Percentiles rank a stretch among this genome's conserved stretches.
Conservation (phyloP, 2,113 vertebrate species). For the Oxygymnocypris stewartii region DNA sequence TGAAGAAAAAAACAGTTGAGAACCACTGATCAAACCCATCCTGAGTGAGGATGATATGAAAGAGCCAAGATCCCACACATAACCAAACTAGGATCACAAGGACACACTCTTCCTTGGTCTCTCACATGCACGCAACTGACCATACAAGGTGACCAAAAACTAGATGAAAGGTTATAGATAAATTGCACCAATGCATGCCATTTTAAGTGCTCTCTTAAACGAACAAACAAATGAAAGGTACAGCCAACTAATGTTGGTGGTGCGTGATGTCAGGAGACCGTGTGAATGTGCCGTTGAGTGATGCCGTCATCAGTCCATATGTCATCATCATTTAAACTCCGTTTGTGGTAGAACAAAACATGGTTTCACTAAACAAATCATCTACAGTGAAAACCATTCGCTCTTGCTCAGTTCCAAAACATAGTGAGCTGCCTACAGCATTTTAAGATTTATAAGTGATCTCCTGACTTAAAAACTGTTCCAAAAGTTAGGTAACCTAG, state of each 20-base stretch:
- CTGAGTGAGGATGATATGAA: background rate
- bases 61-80: slow-evolving; percentile 20
- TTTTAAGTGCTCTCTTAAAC: slow-evolving; percentile 11
- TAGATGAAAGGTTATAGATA: slow-evolving; percentile 33
- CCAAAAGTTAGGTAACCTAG: background rate
- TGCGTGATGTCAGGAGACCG: background rate
- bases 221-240: slow-evolving; percentile 18
- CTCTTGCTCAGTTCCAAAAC: background rate
- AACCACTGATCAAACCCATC: background rate
- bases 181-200: slow-evolving; percentile 21
- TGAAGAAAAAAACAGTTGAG: background rate
- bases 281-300: background rate
- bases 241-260: background rate
- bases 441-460: background rate
- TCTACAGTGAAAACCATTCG: background rate
- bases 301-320: background rate
- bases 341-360: background rate
- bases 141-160: slow-evolving; percentile 36
- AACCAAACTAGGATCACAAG: slow-evolving; percentile 15
- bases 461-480: background rate
- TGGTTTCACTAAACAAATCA: background rate
- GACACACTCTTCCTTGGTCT: background rate
- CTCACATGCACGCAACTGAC: slow-evolving; percentile 5
- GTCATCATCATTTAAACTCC: background rate
- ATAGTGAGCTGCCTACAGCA: background rate